These are phyloP conservation scores for Mesembrinibis cayennensis DNA, from an alignment of 2,113 vertebrate genomes.

Conservation along the genomic window DNA sequence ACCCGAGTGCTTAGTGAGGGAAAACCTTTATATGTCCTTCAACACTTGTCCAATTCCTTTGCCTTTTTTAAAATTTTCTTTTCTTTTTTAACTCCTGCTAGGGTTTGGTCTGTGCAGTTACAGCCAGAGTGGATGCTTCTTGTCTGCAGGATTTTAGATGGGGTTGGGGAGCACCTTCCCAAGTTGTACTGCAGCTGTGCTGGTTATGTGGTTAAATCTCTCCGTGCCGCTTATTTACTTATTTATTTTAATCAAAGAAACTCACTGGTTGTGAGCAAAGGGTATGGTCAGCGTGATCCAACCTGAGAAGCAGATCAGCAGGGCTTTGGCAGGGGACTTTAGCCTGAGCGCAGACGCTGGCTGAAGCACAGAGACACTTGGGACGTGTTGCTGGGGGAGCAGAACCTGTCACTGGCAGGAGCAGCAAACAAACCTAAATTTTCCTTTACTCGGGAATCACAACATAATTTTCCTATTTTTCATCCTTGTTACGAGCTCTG, in stretches of 20 bases:
- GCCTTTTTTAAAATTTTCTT: too few species aligned
- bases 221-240: not conserved
- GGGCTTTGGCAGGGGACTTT: not conserved
- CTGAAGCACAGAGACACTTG: not conserved
- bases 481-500: not conserved
- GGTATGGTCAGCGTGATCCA: not conserved
- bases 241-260: not conserved
- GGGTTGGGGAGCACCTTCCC: not conserved
- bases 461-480: not conserved
- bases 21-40: not conserved
- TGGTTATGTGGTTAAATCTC: not conserved
- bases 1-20: not conserved
- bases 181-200: not conserved
- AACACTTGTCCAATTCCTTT: not conserved
- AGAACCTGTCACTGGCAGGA: not conserved
- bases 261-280: not conserved
- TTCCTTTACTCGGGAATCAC: not conserved
- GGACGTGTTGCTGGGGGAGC: not conserved
- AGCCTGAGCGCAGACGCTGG: not conserved
- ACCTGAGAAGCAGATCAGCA: not conserved
- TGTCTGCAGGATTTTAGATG: not conserved
- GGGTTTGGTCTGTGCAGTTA: not conserved
- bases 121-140: not conserved
- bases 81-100: not conserved
- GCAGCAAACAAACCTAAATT: not conserved